Evolutionary conservation across 2,888 invertebrate species (phyloP).

Genomic region (Drosophila birchii): DNA sequence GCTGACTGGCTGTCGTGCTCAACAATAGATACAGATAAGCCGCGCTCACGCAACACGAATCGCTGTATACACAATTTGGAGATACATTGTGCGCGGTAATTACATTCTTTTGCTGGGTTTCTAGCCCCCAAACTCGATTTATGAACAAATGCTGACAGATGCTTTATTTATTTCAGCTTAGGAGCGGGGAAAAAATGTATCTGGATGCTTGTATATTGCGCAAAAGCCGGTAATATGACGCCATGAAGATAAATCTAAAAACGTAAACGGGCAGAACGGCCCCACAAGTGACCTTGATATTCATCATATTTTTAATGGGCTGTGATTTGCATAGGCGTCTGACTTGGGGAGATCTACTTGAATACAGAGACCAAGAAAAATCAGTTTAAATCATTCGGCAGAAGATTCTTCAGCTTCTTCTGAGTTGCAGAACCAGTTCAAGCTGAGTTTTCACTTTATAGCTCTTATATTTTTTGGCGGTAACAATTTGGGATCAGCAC

Average conservation of each 20-base stretch:
- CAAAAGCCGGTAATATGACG: constrained; percentile 35
- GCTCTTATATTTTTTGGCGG: constrained; percentile 67
- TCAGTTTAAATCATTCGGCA: constrained; percentile 1
- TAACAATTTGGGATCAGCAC: constrained; percentile 58
- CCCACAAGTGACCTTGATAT: constrained; percentile 61
- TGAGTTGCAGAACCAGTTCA: constrained; percentile 60
- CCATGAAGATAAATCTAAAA: constrained; percentile 56
- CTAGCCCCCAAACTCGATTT: constrained; percentile 51
- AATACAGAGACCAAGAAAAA: not conserved
- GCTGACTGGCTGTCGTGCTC: constrained; percentile 32
- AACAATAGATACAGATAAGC: constrained; percentile 39
- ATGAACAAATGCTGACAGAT: constrained; percentile 67
- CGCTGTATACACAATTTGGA: constrained; percentile 24
- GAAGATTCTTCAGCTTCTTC: not conserved
- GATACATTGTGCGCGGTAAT: constrained; percentile 32
- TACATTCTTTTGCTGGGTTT: constrained; percentile 19
- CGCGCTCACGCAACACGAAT: constrained; percentile 51
- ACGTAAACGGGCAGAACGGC: constrained; percentile 47
- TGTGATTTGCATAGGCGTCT: constrained; percentile 1
- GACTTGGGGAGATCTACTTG: not conserved
- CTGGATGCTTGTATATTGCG: constrained; percentile 4
- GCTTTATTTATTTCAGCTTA: constrained; percentile 43
- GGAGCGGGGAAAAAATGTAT: constrained; percentile 28
- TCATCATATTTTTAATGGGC: constrained; percentile 9
- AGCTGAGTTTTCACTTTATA: constrained; percentile 21